Percentiles rank a stretch among this genome's conserved stretches.
phyloP scores from a whole-genome alignment of 2,113 vertebrate species.

The Misgurnus anguillicaudatus region DNA sequence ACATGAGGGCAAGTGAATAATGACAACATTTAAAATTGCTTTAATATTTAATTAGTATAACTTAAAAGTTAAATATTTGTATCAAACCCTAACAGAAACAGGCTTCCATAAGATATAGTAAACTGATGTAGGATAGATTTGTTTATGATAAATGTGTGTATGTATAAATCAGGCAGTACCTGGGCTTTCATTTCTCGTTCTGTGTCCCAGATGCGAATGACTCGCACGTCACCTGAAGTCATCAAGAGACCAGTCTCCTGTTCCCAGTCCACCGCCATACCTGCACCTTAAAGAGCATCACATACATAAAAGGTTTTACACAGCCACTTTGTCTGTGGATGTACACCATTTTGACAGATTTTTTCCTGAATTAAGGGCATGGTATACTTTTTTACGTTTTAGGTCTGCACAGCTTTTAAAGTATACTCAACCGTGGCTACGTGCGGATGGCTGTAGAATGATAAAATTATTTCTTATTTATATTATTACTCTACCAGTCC shows the following conservation, averaged over 20 bases:
- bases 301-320: conserved; percentile 18
- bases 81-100: too few species aligned
- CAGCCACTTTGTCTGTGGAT: background rate
- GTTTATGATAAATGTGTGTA: background rate
- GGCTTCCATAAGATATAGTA: background rate
- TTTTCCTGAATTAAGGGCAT: background rate
- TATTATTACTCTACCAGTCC: too few species aligned
- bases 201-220: conserved; percentile 96
- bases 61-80: too few species aligned
- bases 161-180: conserved; percentile 69
- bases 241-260: conserved; percentile 95
- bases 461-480: too few species aligned
- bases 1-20: too few species aligned
- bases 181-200: conserved; percentile 96
- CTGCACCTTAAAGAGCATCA: conserved; percentile 78
- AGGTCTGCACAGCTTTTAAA: too few species aligned
- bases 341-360: too few species aligned
- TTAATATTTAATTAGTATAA: too few species aligned
- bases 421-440: too few species aligned
- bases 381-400: too few species aligned
- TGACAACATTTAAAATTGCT: too few species aligned
- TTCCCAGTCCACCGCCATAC: conserved; percentile 99
- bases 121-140: background rate
- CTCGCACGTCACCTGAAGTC: conserved; percentile 93
- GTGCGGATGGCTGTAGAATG: too few species aligned